phyloP scores from a whole-genome alignment of 2,888 invertebrate species.

The Rhagonycha fulva region DNA sequence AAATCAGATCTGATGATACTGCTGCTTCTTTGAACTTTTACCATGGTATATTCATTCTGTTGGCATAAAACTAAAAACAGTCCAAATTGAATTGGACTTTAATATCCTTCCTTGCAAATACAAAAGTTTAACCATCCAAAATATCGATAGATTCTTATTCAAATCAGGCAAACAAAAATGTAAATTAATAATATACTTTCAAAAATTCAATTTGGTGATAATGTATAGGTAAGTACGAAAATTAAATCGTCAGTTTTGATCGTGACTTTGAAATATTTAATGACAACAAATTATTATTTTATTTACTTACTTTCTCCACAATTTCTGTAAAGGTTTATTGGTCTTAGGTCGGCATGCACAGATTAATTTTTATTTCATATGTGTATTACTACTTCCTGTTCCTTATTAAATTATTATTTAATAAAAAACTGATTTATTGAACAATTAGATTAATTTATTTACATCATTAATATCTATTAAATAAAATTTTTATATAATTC shows the following conservation, averaged over 20 bases:
- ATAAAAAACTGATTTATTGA: neutral
- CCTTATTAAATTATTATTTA: neutral
- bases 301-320: constrained; percentile 7
- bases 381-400: neutral
- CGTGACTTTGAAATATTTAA: constrained; percentile 3
- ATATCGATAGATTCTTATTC: neutral
- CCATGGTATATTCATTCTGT: too few relatives aligned
- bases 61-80: neutral
- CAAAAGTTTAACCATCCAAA: neutral
- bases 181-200: neutral
- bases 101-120: neutral
- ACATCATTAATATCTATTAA: neutral
- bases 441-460: neutral
- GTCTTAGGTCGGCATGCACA: neutral
- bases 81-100: neutral
- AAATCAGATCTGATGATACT: neutral
- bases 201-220: neutral
- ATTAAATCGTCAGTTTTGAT: constrained; percentile 4
- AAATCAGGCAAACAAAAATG: neutral
- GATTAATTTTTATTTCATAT: neutral
- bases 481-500: neutral
- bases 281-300: neutral
- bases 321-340: constrained; percentile 2
- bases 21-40: neutral
- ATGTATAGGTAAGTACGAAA: neutral